phyloP scores from a whole-genome alignment of 2,113 vertebrate species.

The Alouatta palliata region DNA sequence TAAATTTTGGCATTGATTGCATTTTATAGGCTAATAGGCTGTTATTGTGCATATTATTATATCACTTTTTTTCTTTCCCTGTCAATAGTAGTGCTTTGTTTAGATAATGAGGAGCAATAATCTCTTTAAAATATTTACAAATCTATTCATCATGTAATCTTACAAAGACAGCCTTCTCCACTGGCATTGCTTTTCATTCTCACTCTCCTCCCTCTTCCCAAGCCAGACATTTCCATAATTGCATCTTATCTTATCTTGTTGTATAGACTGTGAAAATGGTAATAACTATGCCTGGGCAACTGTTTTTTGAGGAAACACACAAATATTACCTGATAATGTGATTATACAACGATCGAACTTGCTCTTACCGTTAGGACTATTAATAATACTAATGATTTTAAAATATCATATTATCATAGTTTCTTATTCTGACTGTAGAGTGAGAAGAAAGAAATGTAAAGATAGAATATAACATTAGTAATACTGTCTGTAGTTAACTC shows the following conservation, averaged over 20 bases:
- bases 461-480: not conserved
- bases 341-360: not conserved
- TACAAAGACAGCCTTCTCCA: not conserved
- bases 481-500: not conserved
- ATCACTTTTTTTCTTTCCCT: constrained; percentile 30
- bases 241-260: constrained; percentile 18
- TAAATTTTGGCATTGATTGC: constrained; percentile 22
- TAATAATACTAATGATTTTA: constrained; percentile 1
- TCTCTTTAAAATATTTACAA: constrained; percentile 52
- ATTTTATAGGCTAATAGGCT: constrained; percentile 42
- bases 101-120: not conserved
- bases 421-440: not conserved
- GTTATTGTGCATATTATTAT: constrained; percentile 58
- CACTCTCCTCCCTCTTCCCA: not conserved
- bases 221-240: not conserved
- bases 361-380: not conserved
- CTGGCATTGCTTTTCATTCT: not conserved
- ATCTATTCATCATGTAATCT: not conserved
- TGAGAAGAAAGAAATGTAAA: not conserved
- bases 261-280: not conserved
- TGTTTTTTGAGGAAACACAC: not conserved
- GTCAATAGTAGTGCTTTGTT: not conserved
- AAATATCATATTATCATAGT: not conserved
- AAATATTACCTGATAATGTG: not conserved
- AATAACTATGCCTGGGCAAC: not conserved